Conservation (phyloP, 1,140 invertebrate species). For the Popillia japonica region DNA sequence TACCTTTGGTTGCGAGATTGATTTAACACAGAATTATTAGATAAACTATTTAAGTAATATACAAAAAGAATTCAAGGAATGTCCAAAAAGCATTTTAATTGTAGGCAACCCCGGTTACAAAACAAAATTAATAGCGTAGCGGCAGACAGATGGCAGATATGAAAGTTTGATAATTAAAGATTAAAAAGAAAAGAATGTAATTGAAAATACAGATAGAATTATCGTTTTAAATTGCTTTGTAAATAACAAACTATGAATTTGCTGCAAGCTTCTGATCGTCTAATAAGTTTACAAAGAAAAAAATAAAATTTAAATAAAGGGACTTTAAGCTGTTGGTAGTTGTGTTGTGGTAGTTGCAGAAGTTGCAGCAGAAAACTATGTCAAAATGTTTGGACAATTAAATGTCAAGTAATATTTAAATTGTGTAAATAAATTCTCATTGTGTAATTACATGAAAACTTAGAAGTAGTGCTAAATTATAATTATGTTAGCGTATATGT, state of each 20-base stretch:
- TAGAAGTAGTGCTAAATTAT: not conserved
- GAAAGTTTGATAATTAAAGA: not conserved
- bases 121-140: slow-evolving; percentile 35
- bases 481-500: not conserved
- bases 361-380: not conserved
- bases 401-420: slow-evolving; percentile 8
- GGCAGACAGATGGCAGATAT: not conserved
- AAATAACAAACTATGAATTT: not conserved
- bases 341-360: not conserved
- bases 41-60: slow-evolving; percentile 10
- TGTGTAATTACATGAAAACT: not conserved
- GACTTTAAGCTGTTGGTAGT: not conserved
- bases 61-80: slow-evolving; percentile 40
- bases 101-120: slow-evolving; percentile 47
- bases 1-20: not conserved
- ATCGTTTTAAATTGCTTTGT: not conserved
- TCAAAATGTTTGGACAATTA: slow-evolving; percentile 11
- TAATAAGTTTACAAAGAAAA: not conserved
- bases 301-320: not conserved
- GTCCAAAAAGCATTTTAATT: slow-evolving; percentile 34
- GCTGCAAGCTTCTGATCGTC: not conserved
- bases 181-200: not conserved
- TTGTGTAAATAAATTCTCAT: not conserved
- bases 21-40: not conserved
- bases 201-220: not conserved